Evolutionary conservation across 2,797 vertebrate species (phyloP).

Genomic region (Takifugu rubripes): DNA sequence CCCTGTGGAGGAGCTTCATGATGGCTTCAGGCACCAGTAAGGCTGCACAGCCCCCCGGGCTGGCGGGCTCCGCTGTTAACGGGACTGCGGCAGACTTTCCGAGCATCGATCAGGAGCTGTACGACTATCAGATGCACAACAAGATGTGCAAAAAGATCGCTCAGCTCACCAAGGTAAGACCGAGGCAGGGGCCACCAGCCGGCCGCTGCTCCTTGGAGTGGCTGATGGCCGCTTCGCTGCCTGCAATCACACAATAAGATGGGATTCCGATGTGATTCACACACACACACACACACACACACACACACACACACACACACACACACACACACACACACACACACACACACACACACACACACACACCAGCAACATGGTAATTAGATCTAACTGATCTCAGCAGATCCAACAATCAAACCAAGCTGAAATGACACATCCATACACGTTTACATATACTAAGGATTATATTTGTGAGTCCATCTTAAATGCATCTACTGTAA

Average conservation of each 20-base stretch:
- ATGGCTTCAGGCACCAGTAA: slow-evolving; percentile 89
- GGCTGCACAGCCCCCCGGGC: slow-evolving; percentile 72
- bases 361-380: slow-evolving; percentile 16
- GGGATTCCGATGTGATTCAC: no score
- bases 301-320: no score
- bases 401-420: slow-evolving; percentile 14
- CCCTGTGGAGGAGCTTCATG: slow-evolving; percentile 40
- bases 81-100: slow-evolving; percentile 79
- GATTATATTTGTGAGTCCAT: no score
- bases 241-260: neutral
- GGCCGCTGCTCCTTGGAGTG: slow-evolving; percentile 5
- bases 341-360: no score
- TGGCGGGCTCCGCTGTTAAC: slow-evolving; percentile 70
- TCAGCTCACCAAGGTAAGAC: slow-evolving; percentile 94
- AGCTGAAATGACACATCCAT: no score
- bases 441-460: no score
- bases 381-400: neutral
- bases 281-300: no score
- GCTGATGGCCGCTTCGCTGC: slow-evolving; percentile 25
- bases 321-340: no score
- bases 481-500: no score
- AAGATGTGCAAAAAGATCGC: slow-evolving; percentile 99
- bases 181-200: slow-evolving; percentile 27
- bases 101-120: slow-evolving; percentile 74
- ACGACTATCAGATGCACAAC: slow-evolving; percentile 84